Conservation (phyloP, 2,888 invertebrate species). For the Branchipolynoe longqiensis region DNA sequence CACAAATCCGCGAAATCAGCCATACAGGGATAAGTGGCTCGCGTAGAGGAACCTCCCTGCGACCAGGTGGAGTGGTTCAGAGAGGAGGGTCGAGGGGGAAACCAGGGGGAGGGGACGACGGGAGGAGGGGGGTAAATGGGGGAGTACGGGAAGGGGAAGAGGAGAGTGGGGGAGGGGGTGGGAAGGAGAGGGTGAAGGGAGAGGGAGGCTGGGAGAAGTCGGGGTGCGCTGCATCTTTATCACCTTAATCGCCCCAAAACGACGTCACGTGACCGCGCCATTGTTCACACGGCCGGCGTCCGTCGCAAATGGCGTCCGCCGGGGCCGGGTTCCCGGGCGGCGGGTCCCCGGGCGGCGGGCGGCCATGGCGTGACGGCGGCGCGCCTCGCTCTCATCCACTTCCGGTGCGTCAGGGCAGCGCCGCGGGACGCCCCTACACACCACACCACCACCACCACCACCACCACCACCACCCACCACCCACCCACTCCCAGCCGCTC, state of each 20-base stretch:
- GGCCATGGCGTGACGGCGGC: constrained; percentile 17
- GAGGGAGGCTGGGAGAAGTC: not conserved
- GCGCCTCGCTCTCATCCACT: not conserved
- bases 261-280: constrained; percentile 18
- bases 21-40: no score
- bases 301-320: constrained; percentile 37
- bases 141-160: not conserved
- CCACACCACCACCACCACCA: not conserved
- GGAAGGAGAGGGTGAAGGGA: not conserved
- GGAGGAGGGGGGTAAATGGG: not conserved
- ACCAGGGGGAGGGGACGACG: no score
- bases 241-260: constrained; percentile 36
- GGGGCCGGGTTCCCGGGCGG: constrained; percentile 14
- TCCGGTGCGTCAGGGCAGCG: constrained; percentile 14
- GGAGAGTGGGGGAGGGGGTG: not conserved
- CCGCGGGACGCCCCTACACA: not conserved
- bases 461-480: not conserved
- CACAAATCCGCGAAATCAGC: no score
- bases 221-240: constrained; percentile 21
- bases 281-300: constrained; percentile 11
- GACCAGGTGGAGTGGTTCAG: no score
- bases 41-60: no score
- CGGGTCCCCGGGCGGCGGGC: constrained; percentile 36
- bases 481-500: not conserved
- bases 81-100: no score